These are phyloP conservation scores for Myocastor coypus DNA, from an alignment of 2,113 vertebrate genomes.

Conservation along the genomic window DNA sequence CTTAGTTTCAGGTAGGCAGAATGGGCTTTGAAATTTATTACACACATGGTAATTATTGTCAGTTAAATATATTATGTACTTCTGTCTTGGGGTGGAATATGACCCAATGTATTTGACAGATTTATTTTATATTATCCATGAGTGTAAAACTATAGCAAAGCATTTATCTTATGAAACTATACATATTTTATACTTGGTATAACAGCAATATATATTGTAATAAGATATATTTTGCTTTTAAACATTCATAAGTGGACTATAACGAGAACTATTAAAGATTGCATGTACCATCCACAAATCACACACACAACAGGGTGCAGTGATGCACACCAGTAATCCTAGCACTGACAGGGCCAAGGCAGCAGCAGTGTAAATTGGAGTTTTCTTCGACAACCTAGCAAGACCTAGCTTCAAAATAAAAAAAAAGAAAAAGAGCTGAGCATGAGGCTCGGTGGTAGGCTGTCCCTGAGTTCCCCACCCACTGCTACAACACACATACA, in stretches of 20 bases:
- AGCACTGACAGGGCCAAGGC: neutral
- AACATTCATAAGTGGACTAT: neutral
- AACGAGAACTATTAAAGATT: neutral
- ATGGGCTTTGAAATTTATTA: neutral
- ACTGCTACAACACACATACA: neutral
- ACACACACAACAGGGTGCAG: neutral
- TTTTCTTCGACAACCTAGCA: neutral
- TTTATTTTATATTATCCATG: conserved; percentile 17
- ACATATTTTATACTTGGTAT: neutral
- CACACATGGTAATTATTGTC: neutral
- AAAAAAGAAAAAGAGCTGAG: neutral
- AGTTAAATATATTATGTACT: neutral
- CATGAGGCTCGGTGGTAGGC: neutral
- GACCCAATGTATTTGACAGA: neutral
- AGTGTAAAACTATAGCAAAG: neutral
- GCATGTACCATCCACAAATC: neutral
- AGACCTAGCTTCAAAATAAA: neutral
- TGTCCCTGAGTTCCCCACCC: neutral
- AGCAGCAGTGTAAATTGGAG: neutral
- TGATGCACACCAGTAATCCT: neutral
- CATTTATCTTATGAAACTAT: neutral
- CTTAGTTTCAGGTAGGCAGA: neutral
- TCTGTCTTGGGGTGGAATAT: neutral
- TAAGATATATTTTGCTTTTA: conserved; percentile 10
- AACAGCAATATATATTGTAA: neutral